These are phyloP conservation scores for Agelas oroides DNA, from an alignment of 37 sponge, comb jelly and placozoan genomes.

Conservation along the genomic window DNA sequence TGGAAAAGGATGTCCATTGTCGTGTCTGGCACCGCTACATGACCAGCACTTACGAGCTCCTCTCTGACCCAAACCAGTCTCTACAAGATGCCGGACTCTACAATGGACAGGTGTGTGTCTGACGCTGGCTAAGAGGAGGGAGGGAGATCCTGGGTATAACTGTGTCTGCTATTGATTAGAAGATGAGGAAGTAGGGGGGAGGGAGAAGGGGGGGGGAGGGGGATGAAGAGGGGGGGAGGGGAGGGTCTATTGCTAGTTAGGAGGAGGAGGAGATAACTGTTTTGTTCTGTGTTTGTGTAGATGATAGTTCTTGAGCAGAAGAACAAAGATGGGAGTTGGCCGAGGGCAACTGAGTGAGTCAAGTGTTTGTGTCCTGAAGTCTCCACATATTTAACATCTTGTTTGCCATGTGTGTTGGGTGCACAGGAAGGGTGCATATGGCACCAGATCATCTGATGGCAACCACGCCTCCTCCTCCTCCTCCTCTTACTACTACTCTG, in stretches of 20 bases:
- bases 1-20: slow-evolving; percentile 53
- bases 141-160: neutral
- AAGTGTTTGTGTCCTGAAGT: too few relatives aligned
- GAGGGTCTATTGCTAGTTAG: neutral
- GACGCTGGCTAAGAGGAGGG: neutral
- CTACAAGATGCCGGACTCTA: slow-evolving; percentile 82
- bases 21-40: slow-evolving; percentile 90
- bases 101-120: slow-evolving; percentile 66
- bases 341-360: slow-evolving; percentile 44
- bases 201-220: too few relatives aligned
- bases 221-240: too few relatives aligned
- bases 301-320: slow-evolving; percentile 74
- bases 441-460: neutral
- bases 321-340: slow-evolving; percentile 81
- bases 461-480: neutral
- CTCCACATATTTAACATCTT: too few relatives aligned
- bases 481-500: slow-evolving; percentile 8
- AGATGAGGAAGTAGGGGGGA: neutral
- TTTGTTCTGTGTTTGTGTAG: too few relatives aligned
- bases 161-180: neutral
- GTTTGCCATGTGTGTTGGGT: too few relatives aligned
- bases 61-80: slow-evolving; percentile 47
- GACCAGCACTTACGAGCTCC: slow-evolving; percentile 83
- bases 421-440: neutral
- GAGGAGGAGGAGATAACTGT: too few relatives aligned